Conservation (phyloP, 1,140 invertebrate genomes). For the Drosophila nasuta region DNA sequence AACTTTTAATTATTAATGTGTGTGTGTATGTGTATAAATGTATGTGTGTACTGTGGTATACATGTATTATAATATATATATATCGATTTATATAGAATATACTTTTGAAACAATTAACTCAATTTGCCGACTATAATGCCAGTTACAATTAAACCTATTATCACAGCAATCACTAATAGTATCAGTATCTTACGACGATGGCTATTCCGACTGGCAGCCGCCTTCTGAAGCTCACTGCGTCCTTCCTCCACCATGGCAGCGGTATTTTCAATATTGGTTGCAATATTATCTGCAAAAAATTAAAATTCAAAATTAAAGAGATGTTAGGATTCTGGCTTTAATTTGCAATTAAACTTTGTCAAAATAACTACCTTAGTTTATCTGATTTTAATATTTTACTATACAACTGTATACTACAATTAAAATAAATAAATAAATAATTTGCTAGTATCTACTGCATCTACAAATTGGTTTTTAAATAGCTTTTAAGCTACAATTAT, state of each 20-base stretch:
- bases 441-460: too few species aligned
- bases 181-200: slow-evolving; percentile 90
- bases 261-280: slow-evolving; percentile 93
- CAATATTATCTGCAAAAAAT: slow-evolving; percentile 91
- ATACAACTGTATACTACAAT: too few species aligned
- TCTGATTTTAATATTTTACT: too few species aligned
- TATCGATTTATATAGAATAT: neutral
- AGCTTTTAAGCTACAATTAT: too few species aligned
- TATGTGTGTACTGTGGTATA: slow-evolving; percentile 30
- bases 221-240: slow-evolving; percentile 91
- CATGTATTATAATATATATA: slow-evolving; percentile 24
- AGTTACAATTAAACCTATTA: slow-evolving; percentile 89
- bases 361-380: too few species aligned
- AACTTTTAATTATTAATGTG: slow-evolving; percentile 50
- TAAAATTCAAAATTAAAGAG: too few species aligned
- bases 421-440: too few species aligned
- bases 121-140: slow-evolving; percentile 87
- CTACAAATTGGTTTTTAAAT: too few species aligned
- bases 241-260: slow-evolving; percentile 92
- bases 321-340: too few species aligned
- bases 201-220: slow-evolving; percentile 90
- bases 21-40: slow-evolving; percentile 28
- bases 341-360: too few species aligned
- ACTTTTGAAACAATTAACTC: slow-evolving; percentile 83
- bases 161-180: slow-evolving; percentile 87